These are phyloP conservation scores for Anomalospiza imberbis DNA, from an alignment of 2,797 vertebrate species.

Conservation along the genomic window DNA sequence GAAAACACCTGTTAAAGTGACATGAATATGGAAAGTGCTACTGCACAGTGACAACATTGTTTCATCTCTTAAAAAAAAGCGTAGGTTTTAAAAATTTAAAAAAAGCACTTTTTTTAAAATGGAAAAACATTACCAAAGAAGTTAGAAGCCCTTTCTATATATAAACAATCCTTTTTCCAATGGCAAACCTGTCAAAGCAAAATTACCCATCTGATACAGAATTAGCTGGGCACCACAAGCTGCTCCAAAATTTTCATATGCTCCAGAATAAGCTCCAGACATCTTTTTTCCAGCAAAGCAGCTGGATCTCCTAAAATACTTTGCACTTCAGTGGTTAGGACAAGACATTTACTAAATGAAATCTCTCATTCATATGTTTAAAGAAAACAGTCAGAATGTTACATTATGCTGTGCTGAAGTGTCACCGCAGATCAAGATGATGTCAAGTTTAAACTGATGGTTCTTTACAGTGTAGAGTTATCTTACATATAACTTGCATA, in stretches of 20 bases:
- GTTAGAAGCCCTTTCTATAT: constrained; percentile 1
- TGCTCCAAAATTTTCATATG: constrained; percentile 41
- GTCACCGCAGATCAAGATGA: neutral
- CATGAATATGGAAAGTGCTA: neutral
- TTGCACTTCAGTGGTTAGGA: constrained; percentile 6
- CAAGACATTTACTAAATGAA: constrained; percentile 19
- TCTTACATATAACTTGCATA: neutral
- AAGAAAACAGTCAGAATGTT: neutral
- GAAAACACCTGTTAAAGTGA: neutral
- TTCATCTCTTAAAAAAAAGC: neutral
- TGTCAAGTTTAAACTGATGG: neutral
- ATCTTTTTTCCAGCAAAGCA: constrained; percentile 59
- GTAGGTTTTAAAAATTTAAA: neutral
- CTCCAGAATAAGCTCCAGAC: constrained; percentile 48
- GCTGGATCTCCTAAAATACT: constrained; percentile 49
- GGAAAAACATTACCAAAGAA: neutral
- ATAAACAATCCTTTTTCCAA: constrained; percentile 32
- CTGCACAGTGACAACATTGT: neutral
- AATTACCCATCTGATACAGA: constrained; percentile 38
- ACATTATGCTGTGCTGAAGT: neutral
- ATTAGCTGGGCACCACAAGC: constrained; percentile 2
- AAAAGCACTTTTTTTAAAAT: neutral
- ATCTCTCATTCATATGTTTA: neutral
- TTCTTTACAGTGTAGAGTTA: neutral
- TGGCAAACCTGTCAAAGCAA: constrained; percentile 30